These are phyloP conservation scores for Tineola bisselliella DNA, from an alignment of 2,888 invertebrate genomes.

Conservation along the genomic window DNA sequence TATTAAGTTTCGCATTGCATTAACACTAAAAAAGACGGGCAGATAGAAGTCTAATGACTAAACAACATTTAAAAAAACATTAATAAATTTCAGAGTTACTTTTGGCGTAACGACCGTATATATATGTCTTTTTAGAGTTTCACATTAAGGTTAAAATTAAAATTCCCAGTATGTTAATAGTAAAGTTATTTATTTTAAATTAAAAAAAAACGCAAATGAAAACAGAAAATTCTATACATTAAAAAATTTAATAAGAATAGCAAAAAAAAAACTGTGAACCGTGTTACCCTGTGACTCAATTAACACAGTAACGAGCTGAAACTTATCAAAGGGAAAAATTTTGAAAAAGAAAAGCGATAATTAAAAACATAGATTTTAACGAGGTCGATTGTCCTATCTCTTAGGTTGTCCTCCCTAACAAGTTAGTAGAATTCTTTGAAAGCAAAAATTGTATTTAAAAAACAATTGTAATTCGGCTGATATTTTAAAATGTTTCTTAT, in stretches of 20 bases:
- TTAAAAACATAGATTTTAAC: constrained; percentile 49
- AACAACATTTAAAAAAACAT: too few species aligned
- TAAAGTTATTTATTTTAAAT: too few species aligned
- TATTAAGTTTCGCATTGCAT: too few species aligned
- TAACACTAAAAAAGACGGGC: too few species aligned
- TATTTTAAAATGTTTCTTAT: neutral
- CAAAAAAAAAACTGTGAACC: neutral
- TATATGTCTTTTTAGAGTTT: too few species aligned
- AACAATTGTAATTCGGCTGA: neutral
- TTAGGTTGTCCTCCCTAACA: neutral
- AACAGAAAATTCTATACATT: neutral
- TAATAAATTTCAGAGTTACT: too few species aligned
- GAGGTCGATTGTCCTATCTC: constrained; percentile 31
- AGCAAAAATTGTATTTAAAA: constrained; percentile 16
- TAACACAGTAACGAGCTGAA: constrained; percentile 34
- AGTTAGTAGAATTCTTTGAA: neutral
- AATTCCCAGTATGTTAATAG: too few species aligned
- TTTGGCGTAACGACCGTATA: too few species aligned
- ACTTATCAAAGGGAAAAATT: constrained; percentile 30
- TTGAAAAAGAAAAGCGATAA: constrained; percentile 30
- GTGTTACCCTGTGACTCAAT: constrained; percentile 15
- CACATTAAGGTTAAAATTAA: too few species aligned
- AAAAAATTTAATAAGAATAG: neutral
- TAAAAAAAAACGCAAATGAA: too few species aligned
- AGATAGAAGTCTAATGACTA: too few species aligned